Conservation (phyloP, 2,888 invertebrate genomes). For the Malachius bipustulatus region DNA sequence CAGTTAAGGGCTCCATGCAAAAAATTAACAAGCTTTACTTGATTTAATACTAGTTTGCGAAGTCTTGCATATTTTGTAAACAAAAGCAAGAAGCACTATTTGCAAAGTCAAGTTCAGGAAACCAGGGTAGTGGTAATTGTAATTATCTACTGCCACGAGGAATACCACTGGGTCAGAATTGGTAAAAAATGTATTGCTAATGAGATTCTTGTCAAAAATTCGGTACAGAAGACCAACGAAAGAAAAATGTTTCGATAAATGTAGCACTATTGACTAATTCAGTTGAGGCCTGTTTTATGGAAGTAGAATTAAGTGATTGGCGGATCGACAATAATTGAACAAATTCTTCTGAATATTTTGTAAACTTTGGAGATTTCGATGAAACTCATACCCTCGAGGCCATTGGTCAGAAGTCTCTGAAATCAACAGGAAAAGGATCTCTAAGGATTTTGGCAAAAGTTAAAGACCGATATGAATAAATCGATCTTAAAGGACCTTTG, state of each 20-base stretch:
- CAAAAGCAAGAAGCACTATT: too few species aligned
- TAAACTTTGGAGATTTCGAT: slow-evolving; percentile 18
- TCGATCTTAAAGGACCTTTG: slow-evolving; percentile 20
- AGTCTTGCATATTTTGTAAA: slow-evolving; percentile 18
- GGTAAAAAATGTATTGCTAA: too few species aligned
- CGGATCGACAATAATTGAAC: too few species aligned
- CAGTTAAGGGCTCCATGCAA: slow-evolving; percentile 19
- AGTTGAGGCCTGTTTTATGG: too few species aligned
- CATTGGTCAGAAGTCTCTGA: slow-evolving; percentile 17
- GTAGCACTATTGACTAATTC: slow-evolving; percentile 3
- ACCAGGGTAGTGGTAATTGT: too few species aligned
- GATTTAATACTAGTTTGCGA: too few species aligned
- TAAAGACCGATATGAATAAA: slow-evolving; percentile 12
- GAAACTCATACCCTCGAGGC: slow-evolving; percentile 17
- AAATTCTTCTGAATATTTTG: slow-evolving; percentile 11
- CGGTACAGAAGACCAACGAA: background rate
- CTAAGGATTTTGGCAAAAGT: slow-evolving; percentile 15
- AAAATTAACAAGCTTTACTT: slow-evolving; percentile 17
- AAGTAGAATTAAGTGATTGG: too few species aligned
- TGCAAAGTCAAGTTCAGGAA: too few species aligned
- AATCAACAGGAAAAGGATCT: slow-evolving; percentile 15
- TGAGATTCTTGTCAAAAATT: too few species aligned
- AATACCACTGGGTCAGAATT: too few species aligned
- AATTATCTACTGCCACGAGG: too few species aligned
- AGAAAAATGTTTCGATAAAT: background rate